Conservation (phyloP, 2,797 vertebrate genomes). For the Anableps anableps region DNA sequence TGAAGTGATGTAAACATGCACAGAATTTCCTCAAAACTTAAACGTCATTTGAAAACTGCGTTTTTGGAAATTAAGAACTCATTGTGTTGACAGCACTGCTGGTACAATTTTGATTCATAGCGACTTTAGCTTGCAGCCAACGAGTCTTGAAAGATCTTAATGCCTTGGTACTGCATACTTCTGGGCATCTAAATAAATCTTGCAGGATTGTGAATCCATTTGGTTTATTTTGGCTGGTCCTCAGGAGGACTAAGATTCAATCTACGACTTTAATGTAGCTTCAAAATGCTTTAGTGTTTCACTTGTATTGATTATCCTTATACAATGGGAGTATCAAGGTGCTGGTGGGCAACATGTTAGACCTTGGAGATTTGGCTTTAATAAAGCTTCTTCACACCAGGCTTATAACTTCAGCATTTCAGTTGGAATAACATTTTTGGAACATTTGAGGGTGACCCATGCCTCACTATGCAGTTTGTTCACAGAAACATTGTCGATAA, state of each 20-base stretch:
- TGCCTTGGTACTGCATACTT: background rate
- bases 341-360: background rate
- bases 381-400: background rate
- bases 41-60: no score
- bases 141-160: background rate
- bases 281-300: background rate
- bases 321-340: background rate
- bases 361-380: background rate
- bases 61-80: background rate
- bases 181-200: background rate
- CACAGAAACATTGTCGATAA: background rate
- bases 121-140: background rate
- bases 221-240: background rate
- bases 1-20: background rate
- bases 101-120: constrained; percentile 2
- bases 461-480: background rate
- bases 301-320: background rate
- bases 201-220: background rate
- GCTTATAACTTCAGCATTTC: background rate
- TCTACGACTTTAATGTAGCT: background rate
- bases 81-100: background rate
- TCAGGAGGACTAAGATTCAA: background rate
- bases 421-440: background rate
- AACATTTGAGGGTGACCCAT: background rate
- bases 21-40: background rate